Evolutionary conservation across 2,113 vertebrate genomes (phyloP), one percentile per base, ranked within the genome.

Genomic region (Raja brachyura): DNA sequence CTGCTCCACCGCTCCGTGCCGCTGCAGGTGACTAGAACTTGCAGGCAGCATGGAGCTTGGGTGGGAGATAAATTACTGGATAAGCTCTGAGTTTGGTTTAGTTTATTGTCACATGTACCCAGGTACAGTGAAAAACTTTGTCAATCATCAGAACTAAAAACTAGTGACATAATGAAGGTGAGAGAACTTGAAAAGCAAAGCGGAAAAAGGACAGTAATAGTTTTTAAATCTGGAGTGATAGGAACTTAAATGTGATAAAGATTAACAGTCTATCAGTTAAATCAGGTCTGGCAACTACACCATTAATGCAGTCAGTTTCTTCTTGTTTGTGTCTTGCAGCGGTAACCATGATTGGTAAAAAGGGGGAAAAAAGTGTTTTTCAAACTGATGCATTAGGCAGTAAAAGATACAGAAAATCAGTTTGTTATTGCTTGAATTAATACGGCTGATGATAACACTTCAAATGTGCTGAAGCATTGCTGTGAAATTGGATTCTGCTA

Each of bases 371-470:
- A 66, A 39, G 28, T 88, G 83, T 11, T 63, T 66, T 83, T 88
- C 59, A 88, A 63, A 88, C 83, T 88, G 83, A 88, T 88, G 56
- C 59, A 86, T 48, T 86, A 86, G 81, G 81, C 81, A 86, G 25
- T 88, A 63, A 88, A 88, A 88, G 56, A 88, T 88, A 86, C 61
- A 63, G 83, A 88, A 88, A 88, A 88, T 88, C 83, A 88, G 22
- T 88, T 88, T 88, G 83, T 66, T 88, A 88, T 88, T 88, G 83
- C 83, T 88, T 88, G 83, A 88, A 88, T 88, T 88, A 61, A 63
- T 88, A 88, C 63, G 83, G 63, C 59, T 88, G 83, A 88, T 56
- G 63, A 88, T 88, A 88, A 88, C 83, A 63, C 59, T 88, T 88
- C 63, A 88, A 88, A 88, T 63, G 83, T 63, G 31, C 56, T 63